Conservation (phyloP, 2,797 vertebrate species). For the Pangasius krempfi region DNA sequence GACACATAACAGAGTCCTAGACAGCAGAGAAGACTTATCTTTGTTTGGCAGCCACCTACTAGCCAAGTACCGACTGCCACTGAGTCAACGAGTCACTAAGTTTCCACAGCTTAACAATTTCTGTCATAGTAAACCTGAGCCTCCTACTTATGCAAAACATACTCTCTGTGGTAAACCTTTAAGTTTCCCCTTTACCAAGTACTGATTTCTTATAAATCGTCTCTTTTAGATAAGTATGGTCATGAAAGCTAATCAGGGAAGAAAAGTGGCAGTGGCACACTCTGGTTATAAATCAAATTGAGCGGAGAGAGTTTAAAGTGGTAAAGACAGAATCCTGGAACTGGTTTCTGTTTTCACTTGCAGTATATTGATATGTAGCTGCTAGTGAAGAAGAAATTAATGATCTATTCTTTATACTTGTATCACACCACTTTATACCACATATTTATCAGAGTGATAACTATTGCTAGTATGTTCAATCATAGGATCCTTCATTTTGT, state of each 20-base stretch:
- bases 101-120: conserved; percentile 62
- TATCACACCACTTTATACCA: conserved; percentile 56
- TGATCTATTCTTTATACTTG: conserved; percentile 66
- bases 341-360: conserved; percentile 74
- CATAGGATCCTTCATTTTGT: not conserved
- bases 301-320: conserved; percentile 56
- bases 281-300: conserved; percentile 59
- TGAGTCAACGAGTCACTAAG: conserved; percentile 50
- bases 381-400: conserved; percentile 64
- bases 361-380: conserved; percentile 62
- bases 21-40: conserved; percentile 50
- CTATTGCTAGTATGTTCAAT: not conserved
- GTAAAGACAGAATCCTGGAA: conserved; percentile 45
- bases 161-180: conserved; percentile 70
- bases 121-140: conserved; percentile 55
- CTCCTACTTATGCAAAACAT: conserved; percentile 69
- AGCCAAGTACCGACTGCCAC: conserved; percentile 24
- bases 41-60: conserved; percentile 56
- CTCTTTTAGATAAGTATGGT: conserved; percentile 66
- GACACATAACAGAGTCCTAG: conserved; percentile 47
- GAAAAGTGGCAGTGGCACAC: conserved; percentile 55
- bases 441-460: conserved; percentile 58
- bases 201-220: conserved; percentile 80
- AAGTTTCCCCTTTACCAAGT: conserved; percentile 70
- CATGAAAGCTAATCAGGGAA: conserved; percentile 62